Percentiles rank a stretch among this genome's conserved stretches.
These are phyloP conservation scores for Myotis davidii DNA, from an alignment of 2,113 vertebrate species.

Conservation along the genomic window DNA sequence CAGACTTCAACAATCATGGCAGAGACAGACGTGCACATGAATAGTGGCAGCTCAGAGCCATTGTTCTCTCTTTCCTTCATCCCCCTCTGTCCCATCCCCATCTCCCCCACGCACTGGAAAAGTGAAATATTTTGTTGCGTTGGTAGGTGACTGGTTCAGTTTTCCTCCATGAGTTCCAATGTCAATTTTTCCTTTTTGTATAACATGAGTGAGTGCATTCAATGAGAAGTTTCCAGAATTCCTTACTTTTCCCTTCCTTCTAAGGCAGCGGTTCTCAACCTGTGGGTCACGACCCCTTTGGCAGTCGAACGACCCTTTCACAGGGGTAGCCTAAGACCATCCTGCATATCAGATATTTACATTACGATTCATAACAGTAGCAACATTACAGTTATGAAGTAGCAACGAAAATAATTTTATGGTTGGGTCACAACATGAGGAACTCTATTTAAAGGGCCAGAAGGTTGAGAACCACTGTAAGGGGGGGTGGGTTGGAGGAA, in stretches of 20 bases:
- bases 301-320: too few relatives aligned
- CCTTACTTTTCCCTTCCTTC: neutral
- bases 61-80: neutral
- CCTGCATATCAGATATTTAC: too few relatives aligned
- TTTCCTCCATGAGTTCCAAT: neutral
- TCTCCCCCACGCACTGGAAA: neutral
- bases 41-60: neutral
- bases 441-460: too few relatives aligned
- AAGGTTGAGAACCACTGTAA: too few relatives aligned
- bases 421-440: too few relatives aligned
- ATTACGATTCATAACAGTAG: too few relatives aligned
- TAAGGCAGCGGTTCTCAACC: too few relatives aligned
- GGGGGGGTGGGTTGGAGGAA: neutral
- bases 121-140: neutral
- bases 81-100: too few relatives aligned
- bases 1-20: neutral
- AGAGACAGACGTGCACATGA: neutral
- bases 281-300: too few relatives aligned
- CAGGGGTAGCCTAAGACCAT: too few relatives aligned
- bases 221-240: neutral
- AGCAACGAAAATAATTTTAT: too few relatives aligned
- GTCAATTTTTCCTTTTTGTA: conserved; percentile 1
- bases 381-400: too few relatives aligned
- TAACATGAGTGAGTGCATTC: neutral
- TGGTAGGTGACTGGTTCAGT: neutral